Base-by-base conservation (phyloP, 2,797 vertebrate species). In the Tapera naevia region DNA sequence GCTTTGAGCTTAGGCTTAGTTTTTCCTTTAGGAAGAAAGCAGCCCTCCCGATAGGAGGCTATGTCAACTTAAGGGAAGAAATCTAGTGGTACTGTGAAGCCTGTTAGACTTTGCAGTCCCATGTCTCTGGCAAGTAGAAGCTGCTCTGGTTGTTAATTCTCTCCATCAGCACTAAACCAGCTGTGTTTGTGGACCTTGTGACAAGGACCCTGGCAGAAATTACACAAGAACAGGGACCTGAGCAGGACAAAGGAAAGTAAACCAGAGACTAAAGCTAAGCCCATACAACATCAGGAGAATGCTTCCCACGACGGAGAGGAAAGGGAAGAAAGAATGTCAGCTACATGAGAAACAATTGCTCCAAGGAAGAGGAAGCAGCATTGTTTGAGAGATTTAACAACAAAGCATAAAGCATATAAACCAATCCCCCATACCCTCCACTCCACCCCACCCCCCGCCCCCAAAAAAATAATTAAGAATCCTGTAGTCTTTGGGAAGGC, bases 281-380 rank as follows among this genome's bases (percentile, higher is more conserved):
- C 60, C 37, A 76, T 60, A 57, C 64, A 80, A 87, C 67, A 80
- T 18, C 56, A 86, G 51, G 28, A n/a, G 13, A 70, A 15, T 0
- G 0, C 93, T 96, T 95, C 96, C 87, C 94, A 95, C 72, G 6
- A 57, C 7, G 45, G 61, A 43, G 50, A 89, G 86, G 81, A 91
- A 94, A 46, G 35, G 86, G 80, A 90, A 92, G 76, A 88, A 91
- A 86, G 80, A 84, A 51, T 88, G 30, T 19, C 80, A 78, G 79
- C n/a, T 13, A 1, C 5, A 18, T 3, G 0, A n/a, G 57, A 92
- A 96, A 96, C 93, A 95, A 95, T 95, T 25, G 82, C 87, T 88
- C 70, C 82, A 93, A 83, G 86, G 89, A 95, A 94, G 37, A 65
- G 93, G 94, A 96, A 95, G 69, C 61, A 83, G 80, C 81, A 89